Evolutionary conservation across 2,797 vertebrate species (phyloP).

Genomic region (Alauda arvensis): DNA sequence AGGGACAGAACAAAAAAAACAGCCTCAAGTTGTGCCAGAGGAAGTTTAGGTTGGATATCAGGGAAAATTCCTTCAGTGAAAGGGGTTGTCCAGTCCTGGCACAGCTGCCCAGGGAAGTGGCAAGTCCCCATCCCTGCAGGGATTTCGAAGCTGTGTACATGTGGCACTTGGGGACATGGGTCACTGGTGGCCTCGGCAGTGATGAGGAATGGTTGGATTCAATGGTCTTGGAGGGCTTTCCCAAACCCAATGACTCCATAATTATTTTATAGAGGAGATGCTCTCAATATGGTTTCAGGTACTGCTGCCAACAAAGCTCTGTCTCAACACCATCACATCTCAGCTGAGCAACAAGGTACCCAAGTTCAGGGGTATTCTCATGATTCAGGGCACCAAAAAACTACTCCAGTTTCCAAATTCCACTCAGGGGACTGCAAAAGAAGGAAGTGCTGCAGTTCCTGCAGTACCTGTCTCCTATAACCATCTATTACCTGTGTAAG

Average conservation of each 20-base stretch:
- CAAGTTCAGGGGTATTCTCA: neutral
- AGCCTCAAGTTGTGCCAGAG: neutral
- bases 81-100: neutral
- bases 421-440: neutral
- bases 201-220: neutral
- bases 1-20: neutral
- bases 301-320: neutral
- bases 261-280: neutral
- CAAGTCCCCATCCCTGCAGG: neutral
- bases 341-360: neutral
- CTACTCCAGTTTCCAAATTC: neutral
- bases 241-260: neutral
- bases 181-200: neutral
- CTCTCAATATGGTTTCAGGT: accelerated
- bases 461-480: neutral
- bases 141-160: neutral
- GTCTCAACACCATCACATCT: neutral
- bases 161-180: neutral
- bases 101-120: neutral
- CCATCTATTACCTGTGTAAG: neutral
- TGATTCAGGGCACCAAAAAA: neutral
- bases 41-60: neutral
- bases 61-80: neutral
- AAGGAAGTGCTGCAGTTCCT: neutral
- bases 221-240: accelerated